Percentiles rank a stretch among this genome's conserved stretches.
These are phyloP conservation scores for Sebastes oblongus DNA, from an alignment of 2,797 vertebrate species.

Conservation along the genomic window DNA sequence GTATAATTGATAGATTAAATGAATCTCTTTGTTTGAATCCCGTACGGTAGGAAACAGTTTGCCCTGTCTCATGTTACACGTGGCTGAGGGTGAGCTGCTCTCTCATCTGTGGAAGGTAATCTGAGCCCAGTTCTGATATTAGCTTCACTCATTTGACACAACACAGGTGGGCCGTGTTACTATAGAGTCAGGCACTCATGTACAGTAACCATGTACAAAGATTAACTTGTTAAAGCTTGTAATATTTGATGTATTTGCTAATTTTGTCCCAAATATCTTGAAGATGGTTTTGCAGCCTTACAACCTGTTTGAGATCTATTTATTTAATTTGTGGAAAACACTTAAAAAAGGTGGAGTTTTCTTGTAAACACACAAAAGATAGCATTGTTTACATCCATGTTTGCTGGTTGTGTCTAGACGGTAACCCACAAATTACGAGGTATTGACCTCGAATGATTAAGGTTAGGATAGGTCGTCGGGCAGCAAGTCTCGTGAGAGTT, in stretches of 20 bases:
- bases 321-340: background rate
- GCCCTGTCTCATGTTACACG: constrained; percentile 51
- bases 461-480: background rate
- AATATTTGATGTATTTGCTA: background rate
- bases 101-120: constrained; percentile 49
- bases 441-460: background rate
- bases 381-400: background rate
- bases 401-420: background rate
- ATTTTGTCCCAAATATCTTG: background rate
- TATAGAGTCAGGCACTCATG: background rate
- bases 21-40: background rate
- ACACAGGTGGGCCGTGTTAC: constrained; percentile 49
- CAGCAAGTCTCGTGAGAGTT: no score
- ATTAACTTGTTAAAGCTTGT: background rate
- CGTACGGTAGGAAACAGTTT: constrained; percentile 1
- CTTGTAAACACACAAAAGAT: background rate
- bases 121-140: constrained; percentile 49
- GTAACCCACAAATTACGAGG: background rate
- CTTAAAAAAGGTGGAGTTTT: background rate
- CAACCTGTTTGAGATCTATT: background rate
- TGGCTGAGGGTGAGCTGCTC: constrained; percentile 33
- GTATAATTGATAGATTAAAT: background rate
- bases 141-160: constrained; percentile 47
- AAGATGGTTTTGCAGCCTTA: background rate
- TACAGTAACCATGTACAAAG: background rate